Evolutionary conservation across 2,113 vertebrate species (phyloP).

Genomic region (Asarcornis scutulata): DNA sequence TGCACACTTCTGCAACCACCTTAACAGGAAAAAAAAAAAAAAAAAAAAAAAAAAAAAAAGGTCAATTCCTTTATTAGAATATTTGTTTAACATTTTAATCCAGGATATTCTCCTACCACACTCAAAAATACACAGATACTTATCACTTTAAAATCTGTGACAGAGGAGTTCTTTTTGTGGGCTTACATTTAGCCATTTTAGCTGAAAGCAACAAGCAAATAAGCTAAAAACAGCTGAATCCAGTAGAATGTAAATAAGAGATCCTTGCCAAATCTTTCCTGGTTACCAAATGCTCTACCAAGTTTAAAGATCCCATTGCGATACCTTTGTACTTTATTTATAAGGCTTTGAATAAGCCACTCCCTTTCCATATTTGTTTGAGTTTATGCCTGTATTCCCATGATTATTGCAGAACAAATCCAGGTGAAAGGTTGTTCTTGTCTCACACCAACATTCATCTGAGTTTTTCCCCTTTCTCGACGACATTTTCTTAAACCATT

Average conservation of each 20-base stretch:
- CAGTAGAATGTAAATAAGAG: constrained; percentile 43
- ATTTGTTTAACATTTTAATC: neutral
- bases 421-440: constrained; percentile 60
- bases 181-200: neutral
- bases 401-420: constrained; percentile 41
- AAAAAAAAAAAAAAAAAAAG: neutral
- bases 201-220: constrained; percentile 29
- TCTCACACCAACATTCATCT: neutral
- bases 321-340: constrained; percentile 64
- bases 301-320: neutral
- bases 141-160: neutral
- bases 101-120: neutral
- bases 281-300: constrained; percentile 8
- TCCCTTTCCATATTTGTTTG: constrained; percentile 63
- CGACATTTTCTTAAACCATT: neutral
- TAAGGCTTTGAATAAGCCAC: constrained; percentile 53
- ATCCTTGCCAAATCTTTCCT: constrained; percentile 26
- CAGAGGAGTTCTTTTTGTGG: neutral
- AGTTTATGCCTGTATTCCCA: constrained; percentile 24
- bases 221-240: constrained; percentile 28
- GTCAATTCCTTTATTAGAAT: neutral
- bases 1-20: neutral
- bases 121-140: neutral
- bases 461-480: neutral
- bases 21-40: neutral